Percentiles rank a stretch among this genome's conserved stretches.
Conservation (phyloP, 1,140 invertebrate genomes). For the Parasteatoda tepidariorum region DNA sequence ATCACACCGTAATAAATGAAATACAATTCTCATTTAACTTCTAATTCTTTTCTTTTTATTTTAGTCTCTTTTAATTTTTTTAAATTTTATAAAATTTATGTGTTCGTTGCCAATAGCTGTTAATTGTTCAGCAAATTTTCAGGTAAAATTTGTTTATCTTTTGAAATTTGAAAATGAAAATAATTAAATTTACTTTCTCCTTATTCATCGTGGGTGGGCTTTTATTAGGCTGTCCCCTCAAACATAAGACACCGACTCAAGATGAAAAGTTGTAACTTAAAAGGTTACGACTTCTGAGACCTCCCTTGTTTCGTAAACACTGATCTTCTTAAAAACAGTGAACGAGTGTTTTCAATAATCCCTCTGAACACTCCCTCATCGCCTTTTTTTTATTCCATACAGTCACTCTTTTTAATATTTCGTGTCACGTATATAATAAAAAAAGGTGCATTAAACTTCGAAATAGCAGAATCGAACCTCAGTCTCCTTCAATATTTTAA, state of each 20-base stretch:
- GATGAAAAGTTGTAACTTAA: background rate
- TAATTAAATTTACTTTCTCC: background rate
- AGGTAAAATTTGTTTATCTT: too few relatives aligned
- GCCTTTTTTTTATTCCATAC: background rate
- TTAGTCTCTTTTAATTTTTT: background rate
- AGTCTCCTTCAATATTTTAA: too few relatives aligned
- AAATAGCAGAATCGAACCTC: too few relatives aligned
- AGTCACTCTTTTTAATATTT: too few relatives aligned
- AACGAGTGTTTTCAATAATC: background rate
- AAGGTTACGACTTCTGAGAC: background rate
- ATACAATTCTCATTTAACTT: background rate
- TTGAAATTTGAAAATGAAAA: background rate
- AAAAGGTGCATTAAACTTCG: too few relatives aligned
- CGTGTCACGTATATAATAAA: too few relatives aligned
- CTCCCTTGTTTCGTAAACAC: background rate
- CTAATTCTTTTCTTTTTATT: background rate
- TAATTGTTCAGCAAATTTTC: background rate
- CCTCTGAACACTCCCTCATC: background rate
- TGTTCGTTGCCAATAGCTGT: background rate
- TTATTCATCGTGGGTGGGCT: background rate
- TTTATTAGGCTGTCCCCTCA: background rate
- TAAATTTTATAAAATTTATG: too few relatives aligned
- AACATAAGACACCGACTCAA: background rate
- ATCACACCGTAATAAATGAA: background rate
- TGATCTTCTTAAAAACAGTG: background rate